Evolutionary conservation across 2,888 invertebrate species (phyloP).

Genomic region (Habroteleia sp.): DNA sequence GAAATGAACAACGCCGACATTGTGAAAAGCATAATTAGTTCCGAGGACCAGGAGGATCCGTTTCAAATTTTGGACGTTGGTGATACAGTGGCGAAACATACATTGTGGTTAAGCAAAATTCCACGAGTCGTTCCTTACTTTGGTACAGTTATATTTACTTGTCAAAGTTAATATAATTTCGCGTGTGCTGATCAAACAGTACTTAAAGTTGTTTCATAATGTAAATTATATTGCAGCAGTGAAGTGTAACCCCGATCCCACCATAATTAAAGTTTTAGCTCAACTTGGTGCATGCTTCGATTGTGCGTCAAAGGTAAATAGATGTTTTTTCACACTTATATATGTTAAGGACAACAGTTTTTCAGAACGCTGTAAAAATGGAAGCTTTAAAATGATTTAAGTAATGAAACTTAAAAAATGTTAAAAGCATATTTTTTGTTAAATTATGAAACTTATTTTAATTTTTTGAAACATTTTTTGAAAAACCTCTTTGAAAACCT

Average conservation of each 20-base stretch:
- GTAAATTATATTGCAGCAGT: conserved; percentile 80
- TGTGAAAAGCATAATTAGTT: conserved; percentile 69
- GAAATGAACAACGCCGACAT: conserved; percentile 67
- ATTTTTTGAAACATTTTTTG: too few relatives aligned
- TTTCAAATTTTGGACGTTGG: conserved; percentile 74
- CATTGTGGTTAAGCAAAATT: conserved; percentile 74
- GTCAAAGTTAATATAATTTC: conserved; percentile 74
- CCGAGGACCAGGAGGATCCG: conserved; percentile 70
- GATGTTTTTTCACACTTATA: not conserved
- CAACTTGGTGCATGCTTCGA: conserved; percentile 84
- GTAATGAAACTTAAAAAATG: too few relatives aligned
- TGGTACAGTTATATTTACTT: conserved; percentile 71
- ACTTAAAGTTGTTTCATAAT: conserved; percentile 32
- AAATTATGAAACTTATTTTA: too few relatives aligned
- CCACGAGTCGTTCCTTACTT: conserved; percentile 76
- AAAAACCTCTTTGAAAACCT: too few relatives aligned
- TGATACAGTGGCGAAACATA: conserved; percentile 72
- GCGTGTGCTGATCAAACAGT: conserved; percentile 26
- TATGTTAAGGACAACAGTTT: too few relatives aligned
- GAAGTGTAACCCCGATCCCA: conserved; percentile 84
- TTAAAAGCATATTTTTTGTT: too few relatives aligned
- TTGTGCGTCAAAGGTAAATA: conserved; percentile 83
- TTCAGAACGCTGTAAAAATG: too few relatives aligned
- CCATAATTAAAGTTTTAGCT: conserved; percentile 81
- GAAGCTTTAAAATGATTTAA: too few relatives aligned